Conservation (phyloP, 2,888 invertebrate genomes). For the Napeogenes inachia region DNA sequence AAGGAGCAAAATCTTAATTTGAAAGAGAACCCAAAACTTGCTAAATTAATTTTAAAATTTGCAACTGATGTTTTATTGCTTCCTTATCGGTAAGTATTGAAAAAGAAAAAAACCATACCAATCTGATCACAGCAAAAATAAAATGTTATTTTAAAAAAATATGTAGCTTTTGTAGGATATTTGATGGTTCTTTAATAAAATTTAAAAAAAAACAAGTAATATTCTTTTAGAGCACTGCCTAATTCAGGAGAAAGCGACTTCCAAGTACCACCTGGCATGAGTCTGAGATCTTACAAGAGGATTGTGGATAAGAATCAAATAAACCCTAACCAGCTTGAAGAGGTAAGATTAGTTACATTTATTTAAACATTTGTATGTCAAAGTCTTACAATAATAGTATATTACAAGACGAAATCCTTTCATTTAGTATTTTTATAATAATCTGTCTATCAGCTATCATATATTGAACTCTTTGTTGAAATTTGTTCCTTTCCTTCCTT, state of each 20-base stretch:
- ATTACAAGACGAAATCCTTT: too few species aligned
- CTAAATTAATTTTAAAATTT: slow-evolving; percentile 83
- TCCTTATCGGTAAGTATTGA: slow-evolving; percentile 84
- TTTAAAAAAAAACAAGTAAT: slow-evolving; percentile 3
- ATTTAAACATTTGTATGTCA: neutral
- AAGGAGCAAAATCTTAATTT: slow-evolving; percentile 82
- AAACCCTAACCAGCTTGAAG: slow-evolving; percentile 88
- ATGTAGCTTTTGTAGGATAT: neutral
- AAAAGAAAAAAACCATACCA: neutral
- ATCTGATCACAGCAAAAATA: neutral
- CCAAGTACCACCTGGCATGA: slow-evolving; percentile 86
- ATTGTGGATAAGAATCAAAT: slow-evolving; percentile 83
- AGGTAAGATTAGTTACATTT: slow-evolving; percentile 61
- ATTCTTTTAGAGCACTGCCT: slow-evolving; percentile 61
- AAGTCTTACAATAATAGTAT: too few species aligned
- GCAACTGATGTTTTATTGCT: slow-evolving; percentile 89
- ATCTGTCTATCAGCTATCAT: too few species aligned
- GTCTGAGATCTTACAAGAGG: slow-evolving; percentile 85
- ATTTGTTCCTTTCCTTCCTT: too few species aligned
- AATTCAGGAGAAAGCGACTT: slow-evolving; percentile 71
- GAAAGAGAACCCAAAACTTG: slow-evolving; percentile 83
- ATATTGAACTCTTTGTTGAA: too few species aligned
- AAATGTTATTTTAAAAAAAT: neutral
- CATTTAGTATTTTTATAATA: too few species aligned
- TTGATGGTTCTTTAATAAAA: too few species aligned